A percentile compares a stretch with the other conserved stretches of the same genome.
Evolutionary conservation across 2,888 invertebrate genomes (phyloP).

Genomic region (Dyspetes luteomarginatus): DNA sequence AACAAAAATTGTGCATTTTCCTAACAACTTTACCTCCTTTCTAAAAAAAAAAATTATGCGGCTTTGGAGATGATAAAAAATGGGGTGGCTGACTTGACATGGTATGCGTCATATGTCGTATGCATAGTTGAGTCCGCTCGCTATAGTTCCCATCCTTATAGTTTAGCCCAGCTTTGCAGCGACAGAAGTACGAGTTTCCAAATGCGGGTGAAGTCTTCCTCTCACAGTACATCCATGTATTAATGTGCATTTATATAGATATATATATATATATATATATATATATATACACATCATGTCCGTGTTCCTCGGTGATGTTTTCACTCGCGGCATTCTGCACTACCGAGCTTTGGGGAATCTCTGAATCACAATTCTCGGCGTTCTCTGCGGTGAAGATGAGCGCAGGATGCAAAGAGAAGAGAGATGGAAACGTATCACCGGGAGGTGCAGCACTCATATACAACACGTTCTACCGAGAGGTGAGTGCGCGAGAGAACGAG

Average conservation of each 20-base stretch:
- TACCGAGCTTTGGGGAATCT: conserved; percentile 57
- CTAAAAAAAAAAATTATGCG: no score
- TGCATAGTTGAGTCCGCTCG: conserved; percentile 24
- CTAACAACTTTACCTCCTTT: no score
- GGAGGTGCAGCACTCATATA: background rate
- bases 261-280: background rate
- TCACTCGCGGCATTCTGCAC: conserved; percentile 23
- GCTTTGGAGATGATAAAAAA: no score
- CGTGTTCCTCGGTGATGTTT: conserved; percentile 33
- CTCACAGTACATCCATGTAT: background rate
- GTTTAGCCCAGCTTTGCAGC: conserved; percentile 26
- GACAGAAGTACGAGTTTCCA: conserved; percentile 22
- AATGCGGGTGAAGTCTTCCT: conserved; percentile 24
- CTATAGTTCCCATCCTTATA: conserved; percentile 14
- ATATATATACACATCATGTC: conserved; percentile 3
- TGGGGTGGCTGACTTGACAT: no score
- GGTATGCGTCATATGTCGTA: background rate
- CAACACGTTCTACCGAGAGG: conserved; percentile 27
- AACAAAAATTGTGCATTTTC: no score
- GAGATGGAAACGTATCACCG: background rate
- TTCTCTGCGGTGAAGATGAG: conserved; percentile 28
- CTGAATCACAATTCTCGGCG: conserved; percentile 65
- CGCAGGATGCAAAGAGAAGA: background rate
- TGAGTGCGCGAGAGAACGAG: no score
- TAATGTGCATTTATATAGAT: background rate